Evolutionary conservation across 2,888 invertebrate species (phyloP), one percentile per base, ranked within the genome.

Genomic region (Apantesis nais): DNA sequence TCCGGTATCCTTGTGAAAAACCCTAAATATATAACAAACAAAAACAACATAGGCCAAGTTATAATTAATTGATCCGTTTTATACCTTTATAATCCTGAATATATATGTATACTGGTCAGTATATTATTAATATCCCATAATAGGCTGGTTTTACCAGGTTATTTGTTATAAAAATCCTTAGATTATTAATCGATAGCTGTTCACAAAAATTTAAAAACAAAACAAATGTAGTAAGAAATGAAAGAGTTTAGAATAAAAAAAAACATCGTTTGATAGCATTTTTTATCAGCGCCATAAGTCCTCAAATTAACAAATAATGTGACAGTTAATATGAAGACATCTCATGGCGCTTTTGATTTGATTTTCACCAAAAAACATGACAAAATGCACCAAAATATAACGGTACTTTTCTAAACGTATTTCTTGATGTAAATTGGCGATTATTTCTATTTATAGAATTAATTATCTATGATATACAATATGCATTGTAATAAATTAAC

Each of bases 1-100:
- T 19, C 44, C 63, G 34, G 7, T 71, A 58, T 71, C 71, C 60
- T 68, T 64, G 64, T 48, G 62, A 58, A 68, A 72, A 74, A 65
- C 60, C 63, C 67, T 52, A 22, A 34, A 58, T 69, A 37, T 52
- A 41, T 52, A 66, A 44, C 16, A 25, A 34, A 52, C 25, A 66
- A 41, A 70, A 58, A 37, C 48, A 44, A 70, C 16, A 44, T 39
- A 12, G n/a, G 31, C 2, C 5, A 55, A 39, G 39, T 22, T 16
- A 22, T 58, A 39, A 39, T 39, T 58, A 58, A 66, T 52, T 58
- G 22, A 58, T 19, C 41, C 41, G 16, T 16, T 58, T 4, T 29
- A 29, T 58, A 29, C 7, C 16, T 58, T 29, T 29, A 58, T 12
- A 29, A n/a, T n/a, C n/a, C n/a, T n/a, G 29, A 16, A 29, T 58